phyloP scores from a whole-genome alignment of 1,140 invertebrate species.

The Macrostomum lignano region DNA sequence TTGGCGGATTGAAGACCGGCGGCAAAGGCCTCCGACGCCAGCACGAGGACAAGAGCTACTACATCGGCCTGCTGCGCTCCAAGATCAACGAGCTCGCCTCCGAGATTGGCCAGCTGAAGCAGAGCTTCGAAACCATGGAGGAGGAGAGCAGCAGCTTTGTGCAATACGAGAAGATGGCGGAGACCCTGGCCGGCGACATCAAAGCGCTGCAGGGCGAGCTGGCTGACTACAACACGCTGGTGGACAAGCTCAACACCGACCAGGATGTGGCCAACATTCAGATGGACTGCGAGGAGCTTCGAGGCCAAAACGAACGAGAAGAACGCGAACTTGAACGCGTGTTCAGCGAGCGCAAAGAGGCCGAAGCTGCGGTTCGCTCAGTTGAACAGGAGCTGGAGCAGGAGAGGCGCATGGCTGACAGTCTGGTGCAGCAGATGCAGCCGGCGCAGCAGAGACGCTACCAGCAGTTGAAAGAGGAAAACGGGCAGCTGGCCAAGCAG shows the following conservation, averaged over 20 bases:
- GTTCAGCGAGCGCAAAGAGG: too few species aligned
- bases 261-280: constrained; percentile 36
- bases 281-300: constrained; percentile 34
- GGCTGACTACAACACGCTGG: constrained; percentile 44
- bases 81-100: constrained; percentile 44
- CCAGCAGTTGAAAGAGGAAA: constrained; percentile 29
- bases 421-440: constrained; percentile 33
- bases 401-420: constrained; percentile 36
- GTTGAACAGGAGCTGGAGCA: constrained; percentile 40
- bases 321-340: neutral
- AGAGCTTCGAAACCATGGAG: constrained; percentile 39
- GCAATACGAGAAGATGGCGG: constrained; percentile 42
- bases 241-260: constrained; percentile 39
- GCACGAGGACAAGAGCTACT: constrained; percentile 54
- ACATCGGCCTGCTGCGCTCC: constrained; percentile 42
- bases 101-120: constrained; percentile 38
- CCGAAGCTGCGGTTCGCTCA: constrained; percentile 37
- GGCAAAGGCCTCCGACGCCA: constrained; percentile 28
- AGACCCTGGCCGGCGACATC: constrained; percentile 26
- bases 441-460: constrained; percentile 15
- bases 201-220: constrained; percentile 42
- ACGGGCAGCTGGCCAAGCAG: constrained; percentile 32
- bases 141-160: constrained; percentile 44
- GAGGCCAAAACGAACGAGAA: constrained; percentile 7
- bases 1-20: constrained; percentile 41